phyloP scores from a whole-genome alignment of 2,113 vertebrate genomes.

The Crotalus tigris region DNA sequence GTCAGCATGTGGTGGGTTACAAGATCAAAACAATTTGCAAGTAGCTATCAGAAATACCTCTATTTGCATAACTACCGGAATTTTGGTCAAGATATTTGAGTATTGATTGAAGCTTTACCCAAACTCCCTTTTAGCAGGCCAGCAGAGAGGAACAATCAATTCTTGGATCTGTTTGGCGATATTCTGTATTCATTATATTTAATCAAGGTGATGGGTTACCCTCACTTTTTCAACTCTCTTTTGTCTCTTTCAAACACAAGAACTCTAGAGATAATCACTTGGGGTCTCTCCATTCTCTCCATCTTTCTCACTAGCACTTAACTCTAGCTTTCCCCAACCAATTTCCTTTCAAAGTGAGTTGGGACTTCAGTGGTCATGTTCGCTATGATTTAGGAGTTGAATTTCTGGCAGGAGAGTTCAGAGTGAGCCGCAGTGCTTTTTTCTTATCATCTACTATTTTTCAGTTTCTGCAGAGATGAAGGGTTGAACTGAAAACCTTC shows the following conservation, averaged over 20 bases:
- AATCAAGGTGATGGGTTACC: background rate
- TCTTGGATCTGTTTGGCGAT: background rate
- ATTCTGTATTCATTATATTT: background rate
- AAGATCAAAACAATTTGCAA: background rate
- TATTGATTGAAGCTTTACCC: background rate
- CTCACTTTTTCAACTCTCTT: background rate
- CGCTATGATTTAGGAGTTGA: background rate
- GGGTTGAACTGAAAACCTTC: background rate
- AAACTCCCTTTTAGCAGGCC: background rate
- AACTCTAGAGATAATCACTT: background rate
- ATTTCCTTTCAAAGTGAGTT: background rate
- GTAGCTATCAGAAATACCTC: background rate
- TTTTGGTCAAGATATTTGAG: background rate
- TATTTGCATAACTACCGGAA: background rate
- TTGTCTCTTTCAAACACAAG: background rate
- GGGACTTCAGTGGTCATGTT: background rate
- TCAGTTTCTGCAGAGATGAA: background rate
- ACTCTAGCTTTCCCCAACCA: background rate
- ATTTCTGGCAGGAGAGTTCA: background rate
- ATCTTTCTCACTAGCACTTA: background rate
- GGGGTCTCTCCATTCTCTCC: background rate
- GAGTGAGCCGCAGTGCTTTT: background rate
- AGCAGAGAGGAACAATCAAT: background rate
- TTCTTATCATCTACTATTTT: background rate
- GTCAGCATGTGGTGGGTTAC: background rate